These are phyloP conservation scores for Myripristis murdjan DNA, from an alignment of 2,797 vertebrate species.

Conservation along the genomic window DNA sequence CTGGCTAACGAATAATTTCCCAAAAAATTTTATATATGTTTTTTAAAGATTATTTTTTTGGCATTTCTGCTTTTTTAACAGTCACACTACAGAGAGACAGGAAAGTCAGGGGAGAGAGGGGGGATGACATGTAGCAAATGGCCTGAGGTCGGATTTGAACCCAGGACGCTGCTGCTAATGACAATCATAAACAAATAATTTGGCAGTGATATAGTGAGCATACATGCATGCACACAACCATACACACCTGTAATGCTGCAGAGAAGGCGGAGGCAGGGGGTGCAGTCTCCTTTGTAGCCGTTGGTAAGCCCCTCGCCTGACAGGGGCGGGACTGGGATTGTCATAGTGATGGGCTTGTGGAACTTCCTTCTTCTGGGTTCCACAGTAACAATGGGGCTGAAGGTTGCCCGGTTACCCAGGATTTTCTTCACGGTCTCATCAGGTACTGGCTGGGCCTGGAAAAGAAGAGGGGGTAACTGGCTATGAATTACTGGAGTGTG, in stretches of 20 bases:
- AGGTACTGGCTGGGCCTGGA: conserved; percentile 95
- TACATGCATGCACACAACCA: neutral
- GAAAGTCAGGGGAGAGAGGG: no score
- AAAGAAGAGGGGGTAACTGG: neutral
- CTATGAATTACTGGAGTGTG: neutral
- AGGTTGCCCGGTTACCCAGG: conserved; percentile 96
- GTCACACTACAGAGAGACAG: no score
- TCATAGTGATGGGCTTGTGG: conserved; percentile 99
- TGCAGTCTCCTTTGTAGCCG: conserved; percentile 94
- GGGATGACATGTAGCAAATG: no score
- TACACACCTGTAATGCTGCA: conserved; percentile 97
- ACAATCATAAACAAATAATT: no score
- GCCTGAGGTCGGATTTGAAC: no score
- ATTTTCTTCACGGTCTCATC: conserved; percentile 96
- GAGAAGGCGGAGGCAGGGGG: conserved; percentile 94
- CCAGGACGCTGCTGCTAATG: no score
- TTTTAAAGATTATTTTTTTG: no score
- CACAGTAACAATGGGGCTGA: conserved; percentile 99
- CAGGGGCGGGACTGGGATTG: conserved; percentile 94
- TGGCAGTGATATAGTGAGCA: no score
- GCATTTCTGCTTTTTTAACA: no score
- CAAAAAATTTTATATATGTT: no score
- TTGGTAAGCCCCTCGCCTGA: conserved; percentile 95
- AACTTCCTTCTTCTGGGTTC: conserved; percentile 98
- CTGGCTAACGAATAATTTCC: no score